phyloP scores from a whole-genome alignment of 1,140 invertebrate genomes.

The Leptinotarsa lineolata region DNA sequence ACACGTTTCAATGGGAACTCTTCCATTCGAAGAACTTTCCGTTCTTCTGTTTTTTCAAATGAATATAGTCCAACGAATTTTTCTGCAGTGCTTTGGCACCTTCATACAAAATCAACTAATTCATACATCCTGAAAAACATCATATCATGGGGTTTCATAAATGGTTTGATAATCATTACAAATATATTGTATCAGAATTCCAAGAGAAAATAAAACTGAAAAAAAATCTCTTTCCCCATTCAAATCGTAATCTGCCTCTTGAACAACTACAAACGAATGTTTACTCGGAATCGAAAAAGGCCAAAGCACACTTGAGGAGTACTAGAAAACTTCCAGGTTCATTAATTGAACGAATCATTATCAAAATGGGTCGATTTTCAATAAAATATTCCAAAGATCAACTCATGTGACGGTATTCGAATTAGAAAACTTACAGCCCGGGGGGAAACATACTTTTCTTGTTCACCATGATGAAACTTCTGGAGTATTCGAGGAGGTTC shows the following conservation, averaged over 20 bases:
- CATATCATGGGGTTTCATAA: no score
- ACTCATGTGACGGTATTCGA: not conserved
- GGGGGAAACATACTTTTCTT: not conserved
- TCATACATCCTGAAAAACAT: no score
- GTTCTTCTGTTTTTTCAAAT: no score
- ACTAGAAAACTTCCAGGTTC: slow-evolving; percentile 13
- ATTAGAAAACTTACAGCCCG: not conserved
- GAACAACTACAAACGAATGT: slow-evolving; percentile 12
- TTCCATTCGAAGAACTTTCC: no score
- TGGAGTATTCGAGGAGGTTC: no score
- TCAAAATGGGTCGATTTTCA: not conserved
- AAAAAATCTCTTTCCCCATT: not conserved
- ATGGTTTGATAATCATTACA: no score
- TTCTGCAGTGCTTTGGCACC: no score
- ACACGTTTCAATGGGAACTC: no score
- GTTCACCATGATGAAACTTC: no score
- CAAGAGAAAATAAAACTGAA: not conserved
- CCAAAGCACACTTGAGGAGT: slow-evolving; percentile 9
- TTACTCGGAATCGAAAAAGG: not conserved
- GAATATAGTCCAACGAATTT: no score
- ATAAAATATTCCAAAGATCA: not conserved
- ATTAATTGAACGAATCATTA: slow-evolving; percentile 18
- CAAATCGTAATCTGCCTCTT: not conserved
- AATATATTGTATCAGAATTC: no score
- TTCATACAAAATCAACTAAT: no score